Evolutionary conservation across 23 tunicate species (phyloP), one percentile per base, ranked within the genome.

Genomic region (Clavelina lepadiformis): DNA sequence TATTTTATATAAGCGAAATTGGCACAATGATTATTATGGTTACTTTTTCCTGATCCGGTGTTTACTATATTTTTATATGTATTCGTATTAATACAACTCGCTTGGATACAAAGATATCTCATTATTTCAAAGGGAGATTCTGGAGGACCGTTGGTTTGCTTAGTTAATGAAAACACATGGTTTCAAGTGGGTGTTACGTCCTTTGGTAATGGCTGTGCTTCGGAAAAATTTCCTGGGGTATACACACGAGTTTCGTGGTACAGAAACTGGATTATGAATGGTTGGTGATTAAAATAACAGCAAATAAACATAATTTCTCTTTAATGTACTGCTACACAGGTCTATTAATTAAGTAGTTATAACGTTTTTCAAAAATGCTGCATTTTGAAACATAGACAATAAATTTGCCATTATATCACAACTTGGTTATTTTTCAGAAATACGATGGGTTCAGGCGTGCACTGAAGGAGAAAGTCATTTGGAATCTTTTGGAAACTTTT

Each of bases 111-210:
- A 62, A 62, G 35, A 2, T 31, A 3, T 3, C 27, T 26, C 53
- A 1, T 2, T 65, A n/a, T 13, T 65, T 38, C 45, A 7, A 6
- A 70, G 76, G 76, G 76, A 19, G 76, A 70, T 54, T 70, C 76
- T 3, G 76, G 76, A n/a, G 76, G 76, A 1, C 76, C 76, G 1
- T 23, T 70, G 31, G 76, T 56, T 19, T 55, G 59, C 29, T 64
- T 28, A 5, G 41, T 35, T 30, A 18, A 21, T 22, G 21, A 70
- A 25, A 70, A 55, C 24, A 24, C 33, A 22, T 70, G 76, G 76
- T 51, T 7, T 3, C 64, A 51, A 3, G 28, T 70, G 2, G 76
- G 76, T 26, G 51, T 56, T n/a, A 36, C 51, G 35, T 70, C 76
- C 26, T 70, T 33, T 49, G 76, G 76, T 5, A 64, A 35, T 1